phyloP scores from a whole-genome alignment of 2,113 vertebrate species.

The Rhinopomastus cyanomelas region DNA sequence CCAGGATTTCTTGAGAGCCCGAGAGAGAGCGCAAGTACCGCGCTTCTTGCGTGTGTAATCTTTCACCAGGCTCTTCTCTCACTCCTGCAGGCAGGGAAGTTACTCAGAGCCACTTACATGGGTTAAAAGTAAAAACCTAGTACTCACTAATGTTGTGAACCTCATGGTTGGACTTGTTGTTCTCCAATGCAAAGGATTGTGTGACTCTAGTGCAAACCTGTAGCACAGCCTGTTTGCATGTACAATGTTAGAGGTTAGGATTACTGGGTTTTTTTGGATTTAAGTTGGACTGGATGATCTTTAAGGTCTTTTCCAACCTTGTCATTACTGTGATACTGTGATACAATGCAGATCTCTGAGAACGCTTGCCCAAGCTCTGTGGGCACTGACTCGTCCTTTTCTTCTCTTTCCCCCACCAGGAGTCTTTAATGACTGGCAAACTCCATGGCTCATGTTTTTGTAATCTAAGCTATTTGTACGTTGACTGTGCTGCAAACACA shows the following conservation, averaged over 20 bases:
- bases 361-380: neutral
- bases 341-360: neutral
- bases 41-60: neutral
- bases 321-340: no score
- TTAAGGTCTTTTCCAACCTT: no score
- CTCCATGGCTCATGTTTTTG: constrained; percentile 78
- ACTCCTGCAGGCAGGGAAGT: neutral
- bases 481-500: constrained; percentile 77
- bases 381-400: neutral
- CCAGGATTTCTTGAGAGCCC: neutral
- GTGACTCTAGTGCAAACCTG: neutral
- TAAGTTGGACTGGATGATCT: no score
- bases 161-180: neutral
- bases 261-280: no score
- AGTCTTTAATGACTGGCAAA: constrained; percentile 76
- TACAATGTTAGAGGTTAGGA: no score
- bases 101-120: no score
- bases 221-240: neutral
- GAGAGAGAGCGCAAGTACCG: neutral
- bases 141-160: neutral
- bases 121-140: no score
- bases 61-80: neutral
- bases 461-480: constrained; percentile 70
- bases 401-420: constrained; percentile 61
- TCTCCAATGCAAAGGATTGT: no score